Base-by-base conservation (phyloP, 1,140 invertebrate genomes). In the Hesperophylax magnus region DNA sequence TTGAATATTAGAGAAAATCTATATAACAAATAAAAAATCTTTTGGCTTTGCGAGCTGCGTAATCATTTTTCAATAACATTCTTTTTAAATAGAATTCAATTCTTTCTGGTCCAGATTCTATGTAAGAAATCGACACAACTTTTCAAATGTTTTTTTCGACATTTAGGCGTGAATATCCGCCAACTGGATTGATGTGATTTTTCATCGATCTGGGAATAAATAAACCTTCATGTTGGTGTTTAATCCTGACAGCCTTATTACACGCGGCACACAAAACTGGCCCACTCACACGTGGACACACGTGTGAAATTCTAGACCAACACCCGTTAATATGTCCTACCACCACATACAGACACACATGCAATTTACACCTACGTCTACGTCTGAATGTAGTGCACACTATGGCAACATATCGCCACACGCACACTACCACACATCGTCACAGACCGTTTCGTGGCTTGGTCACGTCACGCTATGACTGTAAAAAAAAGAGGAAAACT, bases 391-490 rank as follows among this genome's bases (percentile, higher is more conserved):
- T 47, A 47, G 9, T 14, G 39, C 39, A 47, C 11, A 47, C 39
- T 47, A 11, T 14, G 11, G 39, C 34, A 39, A 39, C 34, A 39
- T 39, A 39, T 39, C 34, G 34, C 22, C 56, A 27, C 56, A 54
- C 58, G 24, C 60, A 56, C 61, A 78, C 82, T 54, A 8, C 22
- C 24, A n/a, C 80, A 72, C 77, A 58, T 81, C 82, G 79, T 83
- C 74, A 74, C 78, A 82, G 78, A 82, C 78, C 81, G 81, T 82
- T 82, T 82, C 82, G 82, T 75, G 82, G 82, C 82, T 82, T 80
- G 82, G 78, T 72, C 82, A 74, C 78, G 82, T 83, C 82, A 83
- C 82, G 82, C 82, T 71, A 77, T 72, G 76, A 67, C 61, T 61
- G 79, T 65, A 78, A 83, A 83, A 83, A 82, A 83, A 80, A 79